Base-by-base conservation (phyloP, 2,888 invertebrate genomes). In the Mythimna loreyi region DNA sequence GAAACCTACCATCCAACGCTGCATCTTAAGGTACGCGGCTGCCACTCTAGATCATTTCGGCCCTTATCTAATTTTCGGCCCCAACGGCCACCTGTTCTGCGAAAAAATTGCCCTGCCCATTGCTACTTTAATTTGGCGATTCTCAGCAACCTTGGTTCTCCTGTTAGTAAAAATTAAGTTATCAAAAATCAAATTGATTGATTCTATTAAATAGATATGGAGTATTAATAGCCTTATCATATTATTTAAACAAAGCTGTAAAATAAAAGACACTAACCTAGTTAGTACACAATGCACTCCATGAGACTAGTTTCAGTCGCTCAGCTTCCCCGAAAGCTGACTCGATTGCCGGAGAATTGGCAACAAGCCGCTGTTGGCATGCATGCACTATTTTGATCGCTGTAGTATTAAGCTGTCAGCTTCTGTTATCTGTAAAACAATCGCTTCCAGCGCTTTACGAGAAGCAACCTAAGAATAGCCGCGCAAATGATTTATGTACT, bases 331-430 rank as follows among this genome's bases (percentile, higher is more conserved):
- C n/a, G 53, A 58, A n/a, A 30, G 5, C 43, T 49, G 52, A 23
- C 25, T 21, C 21, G 16, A 47, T 36, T 28, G 60, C 19, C 11
- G 0, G 53, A 53, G 28, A 50, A 21, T 43, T 40, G 43, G 7
- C 58, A 58, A 52, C 30, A 25, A 3, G 11, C 47, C 8, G 53
- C 6, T 52, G 25, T 64, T 72, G 55, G 72, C 73, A 6, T 9
- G n/a, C 50, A 19, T 59, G 56, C 74, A 66, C 28, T 60, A 50
- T 60, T 74, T 56, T n/a, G 28, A 73, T 60, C 36, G 36, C n/a
- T 28, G 3, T 40, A 30, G 40, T 57, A 69, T 72, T 57, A 33
- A 58, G 52, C 21, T 50, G 28, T 67, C 50, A 52, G 68, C 49
- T 45, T 49, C 47, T 49, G 40, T 11, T 40, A 53, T 53, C 65